Evolutionary conservation across 2,888 invertebrate species (phyloP).

Genomic region (Drosophila demipolita): DNA sequence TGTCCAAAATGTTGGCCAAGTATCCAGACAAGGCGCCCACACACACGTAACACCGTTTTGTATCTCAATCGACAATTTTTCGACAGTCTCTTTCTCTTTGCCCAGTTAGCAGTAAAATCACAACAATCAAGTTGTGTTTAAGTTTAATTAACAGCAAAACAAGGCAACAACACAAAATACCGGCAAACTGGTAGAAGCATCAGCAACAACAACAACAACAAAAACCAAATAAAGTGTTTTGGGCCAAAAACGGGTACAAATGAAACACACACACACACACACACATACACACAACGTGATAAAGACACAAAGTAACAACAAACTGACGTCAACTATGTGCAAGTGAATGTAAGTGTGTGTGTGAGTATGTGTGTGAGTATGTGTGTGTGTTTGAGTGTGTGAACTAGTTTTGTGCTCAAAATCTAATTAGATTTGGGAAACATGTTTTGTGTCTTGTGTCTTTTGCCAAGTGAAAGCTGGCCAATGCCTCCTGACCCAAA

Average conservation of each 20-base stretch:
- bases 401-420: conserved; percentile 71
- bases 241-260: conserved; percentile 25
- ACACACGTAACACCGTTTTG: conserved; percentile 41
- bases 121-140: conserved; percentile 43
- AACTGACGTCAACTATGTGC: conserved; percentile 26
- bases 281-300: conserved; percentile 21
- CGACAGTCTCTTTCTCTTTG: conserved; percentile 26
- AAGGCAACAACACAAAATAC: conserved; percentile 43
- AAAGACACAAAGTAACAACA: conserved; percentile 32
- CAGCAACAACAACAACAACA: conserved; percentile 38
- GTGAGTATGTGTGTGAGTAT: not conserved
- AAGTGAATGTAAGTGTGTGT: not conserved
- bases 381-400: conserved; percentile 16
- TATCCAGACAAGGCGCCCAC: conserved; percentile 65
- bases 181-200: conserved; percentile 52
- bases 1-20: conserved; percentile 59
- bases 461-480: conserved; percentile 51
- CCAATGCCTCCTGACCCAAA: conserved; percentile 6
- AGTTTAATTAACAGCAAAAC: conserved; percentile 71
- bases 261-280: conserved; percentile 5
- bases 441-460: conserved; percentile 50
- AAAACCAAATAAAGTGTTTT: conserved; percentile 47
- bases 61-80: conserved; percentile 48
- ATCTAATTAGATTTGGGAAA: conserved; percentile 70
- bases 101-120: conserved; percentile 20